Percentiles rank a stretch among this genome's conserved stretches.
phyloP scores from a whole-genome alignment of 2,113 vertebrate species.

The Narcine bancroftii region DNA sequence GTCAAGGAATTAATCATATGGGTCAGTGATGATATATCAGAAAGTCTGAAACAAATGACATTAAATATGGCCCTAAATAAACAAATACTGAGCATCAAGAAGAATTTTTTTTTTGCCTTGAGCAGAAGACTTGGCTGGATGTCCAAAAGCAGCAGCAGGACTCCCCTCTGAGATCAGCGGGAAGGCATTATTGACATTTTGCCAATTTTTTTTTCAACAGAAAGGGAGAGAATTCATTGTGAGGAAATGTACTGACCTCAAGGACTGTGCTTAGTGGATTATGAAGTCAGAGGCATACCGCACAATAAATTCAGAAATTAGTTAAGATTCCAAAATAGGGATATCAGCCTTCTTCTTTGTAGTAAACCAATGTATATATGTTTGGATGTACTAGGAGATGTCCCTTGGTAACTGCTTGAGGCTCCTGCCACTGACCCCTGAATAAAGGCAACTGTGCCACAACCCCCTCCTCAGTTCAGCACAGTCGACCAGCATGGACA shows the following conservation, averaged over 20 bases:
- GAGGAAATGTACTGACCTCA: background rate
- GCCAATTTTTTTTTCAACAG: background rate
- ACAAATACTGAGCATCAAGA: background rate
- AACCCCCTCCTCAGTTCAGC: too few species aligned
- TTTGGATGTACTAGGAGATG: too few species aligned
- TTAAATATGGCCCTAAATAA: background rate
- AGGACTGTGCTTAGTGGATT: background rate
- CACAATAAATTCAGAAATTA: background rate
- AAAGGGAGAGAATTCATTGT: background rate
- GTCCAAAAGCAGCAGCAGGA: background rate
- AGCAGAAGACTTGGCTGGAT: background rate
- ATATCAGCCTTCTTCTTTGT: too few species aligned
- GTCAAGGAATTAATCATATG: constrained; percentile 18
- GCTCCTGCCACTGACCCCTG: too few species aligned
- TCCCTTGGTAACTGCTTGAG: too few species aligned
- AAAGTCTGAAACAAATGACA: background rate
- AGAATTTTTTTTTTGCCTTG: background rate
- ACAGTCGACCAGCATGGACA: too few species aligned
- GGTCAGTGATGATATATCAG: background rate
- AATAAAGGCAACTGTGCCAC: too few species aligned
- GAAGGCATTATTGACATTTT: background rate
- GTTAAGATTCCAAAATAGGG: background rate
- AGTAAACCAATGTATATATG: too few species aligned
- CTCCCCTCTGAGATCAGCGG: background rate
- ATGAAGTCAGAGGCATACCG: background rate